These are phyloP conservation scores for Podarcis raffonei DNA, from an alignment of 2,113 vertebrate species.

Conservation along the genomic window DNA sequence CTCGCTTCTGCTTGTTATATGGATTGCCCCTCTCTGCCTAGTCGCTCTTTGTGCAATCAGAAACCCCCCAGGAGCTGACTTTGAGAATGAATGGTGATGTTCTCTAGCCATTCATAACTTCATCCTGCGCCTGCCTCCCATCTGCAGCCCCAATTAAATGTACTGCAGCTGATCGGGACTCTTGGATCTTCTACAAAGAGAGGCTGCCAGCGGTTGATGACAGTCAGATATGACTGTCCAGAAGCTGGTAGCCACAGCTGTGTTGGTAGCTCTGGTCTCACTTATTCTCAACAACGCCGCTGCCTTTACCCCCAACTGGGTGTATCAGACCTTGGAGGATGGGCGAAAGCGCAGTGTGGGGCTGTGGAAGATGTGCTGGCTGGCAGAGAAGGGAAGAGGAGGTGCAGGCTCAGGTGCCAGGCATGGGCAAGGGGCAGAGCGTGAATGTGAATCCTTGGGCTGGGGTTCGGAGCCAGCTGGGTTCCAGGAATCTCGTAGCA, in stretches of 20 bases:
- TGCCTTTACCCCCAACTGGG: slow-evolving; percentile 95
- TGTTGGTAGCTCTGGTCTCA: slow-evolving; percentile 91
- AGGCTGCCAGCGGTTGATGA: slow-evolving; percentile 38
- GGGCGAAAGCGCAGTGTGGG: slow-evolving; percentile 93
- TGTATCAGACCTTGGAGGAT: slow-evolving; percentile 89
- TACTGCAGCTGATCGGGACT: slow-evolving; percentile 56
- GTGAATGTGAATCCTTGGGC: slow-evolving; percentile 84
- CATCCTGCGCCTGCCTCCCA: slow-evolving; percentile 8
- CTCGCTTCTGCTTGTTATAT: slow-evolving; percentile 50
- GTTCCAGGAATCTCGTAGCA: slow-evolving; percentile 93
- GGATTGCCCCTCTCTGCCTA: slow-evolving; percentile 64
- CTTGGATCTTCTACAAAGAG: slow-evolving; percentile 49
- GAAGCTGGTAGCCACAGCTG: slow-evolving; percentile 92
- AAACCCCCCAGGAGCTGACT: slow-evolving; percentile 50
- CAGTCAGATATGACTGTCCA: slow-evolving; percentile 87
- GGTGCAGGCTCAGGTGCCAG: slow-evolving; percentile 61
- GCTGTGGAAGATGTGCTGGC: slow-evolving; percentile 92
- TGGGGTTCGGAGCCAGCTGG: slow-evolving; percentile 93
- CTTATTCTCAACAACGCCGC: slow-evolving; percentile 93
- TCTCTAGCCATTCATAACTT: slow-evolving; percentile 83
- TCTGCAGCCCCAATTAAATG: slow-evolving; percentile 48
- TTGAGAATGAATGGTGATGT: slow-evolving; percentile 96
- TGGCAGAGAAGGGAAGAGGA: slow-evolving; percentile 75
- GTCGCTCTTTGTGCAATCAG: slow-evolving; percentile 34
- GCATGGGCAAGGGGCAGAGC: slow-evolving; percentile 71